Evolutionary conservation across 2,888 invertebrate species (phyloP), one percentile per base, ranked within the genome.

Genomic region (Halictus ligatus): DNA sequence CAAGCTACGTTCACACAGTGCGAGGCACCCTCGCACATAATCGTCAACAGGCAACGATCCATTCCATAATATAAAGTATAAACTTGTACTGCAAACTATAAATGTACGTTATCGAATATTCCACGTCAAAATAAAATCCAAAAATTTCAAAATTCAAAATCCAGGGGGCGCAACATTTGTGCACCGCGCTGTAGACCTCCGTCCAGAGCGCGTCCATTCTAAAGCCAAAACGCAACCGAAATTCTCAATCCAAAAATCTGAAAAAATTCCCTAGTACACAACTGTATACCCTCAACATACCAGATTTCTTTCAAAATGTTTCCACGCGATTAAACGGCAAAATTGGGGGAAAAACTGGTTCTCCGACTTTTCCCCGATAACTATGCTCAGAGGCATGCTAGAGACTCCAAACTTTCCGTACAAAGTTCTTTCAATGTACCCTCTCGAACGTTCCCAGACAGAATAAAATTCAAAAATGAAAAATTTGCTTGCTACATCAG

Each of bases 201-300:
- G 1, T n/a, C 10, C 1, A n/a, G 2, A 21, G 4, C 12, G n/a
- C 58, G 5, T 0, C 12, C n/a, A 10, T 10, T 58, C n/a, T 4
- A 1, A 1, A 4, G 10, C 0, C n/a, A 58, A n/a, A 10, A 3
- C n/a, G n/a, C 58, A 1, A 4, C n/a, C n/a, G 12, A 4, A n/a
- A n/a, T n/a, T 58, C 12, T n/a, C n/a, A 10, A n/a, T 1, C 1
- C 4, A n/a, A 58, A 58, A n/a, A 58, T 25, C 12, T n/a, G n/a
- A n/a, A 58, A 58, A n/a, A 58, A n/a, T 58, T n/a, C 12, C 58
- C 10, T 4, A 12, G n/a, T 1, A 7, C 58, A 4, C 7, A 58
- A 10, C 58, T n/a, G 1, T 4, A 58, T n/a, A n/a, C 12, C 4
- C n/a, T 12, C 10, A n/a, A 21, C n/a, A 21, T 0, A 3, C 8